Percentiles rank a stretch among this genome's conserved stretches.
phyloP scores from a whole-genome alignment of 2,797 vertebrate species.

The Lepilemur ruficaudatus region DNA sequence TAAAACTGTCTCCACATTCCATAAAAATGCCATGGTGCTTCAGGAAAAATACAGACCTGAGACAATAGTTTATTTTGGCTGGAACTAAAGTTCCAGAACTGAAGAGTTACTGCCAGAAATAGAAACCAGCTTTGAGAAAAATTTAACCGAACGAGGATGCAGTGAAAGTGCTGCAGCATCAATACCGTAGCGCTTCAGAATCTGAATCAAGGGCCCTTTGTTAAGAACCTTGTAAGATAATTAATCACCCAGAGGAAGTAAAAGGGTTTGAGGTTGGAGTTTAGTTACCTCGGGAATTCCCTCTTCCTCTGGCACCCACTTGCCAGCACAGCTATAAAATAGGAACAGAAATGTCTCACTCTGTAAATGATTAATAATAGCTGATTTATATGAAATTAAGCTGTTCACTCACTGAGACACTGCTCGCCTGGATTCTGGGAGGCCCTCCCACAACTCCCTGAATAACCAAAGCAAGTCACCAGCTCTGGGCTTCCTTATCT shows the following conservation, averaged over 20 bases:
- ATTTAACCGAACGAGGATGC: conserved; percentile 45
- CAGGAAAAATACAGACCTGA: conserved; percentile 76
- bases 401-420: background rate
- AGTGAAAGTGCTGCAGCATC: conserved; percentile 19
- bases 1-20: conserved; percentile 80
- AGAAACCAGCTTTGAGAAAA: conserved; percentile 72
- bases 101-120: conserved; percentile 74
- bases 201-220: conserved; percentile 71
- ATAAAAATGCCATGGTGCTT: conserved; percentile 79
- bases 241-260: conserved; percentile 72
- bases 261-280: conserved; percentile 53
- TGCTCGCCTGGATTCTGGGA: background rate
- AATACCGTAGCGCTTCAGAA: background rate
- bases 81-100: conserved; percentile 57
- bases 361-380: conserved; percentile 58
- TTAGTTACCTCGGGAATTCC: conserved; percentile 68
- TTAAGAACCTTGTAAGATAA: conserved; percentile 45
- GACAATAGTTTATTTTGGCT: conserved; percentile 78
- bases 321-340: conserved; percentile 61
- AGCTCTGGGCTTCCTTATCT: background rate
- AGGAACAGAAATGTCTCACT: conserved; percentile 61
- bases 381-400: conserved; percentile 58
- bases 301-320: conserved; percentile 68
- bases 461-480: background rate
- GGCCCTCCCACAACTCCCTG: background rate